Evolutionary conservation across 2,888 invertebrate genomes (phyloP).

Genomic region (Amblyteles armatorius): DNA sequence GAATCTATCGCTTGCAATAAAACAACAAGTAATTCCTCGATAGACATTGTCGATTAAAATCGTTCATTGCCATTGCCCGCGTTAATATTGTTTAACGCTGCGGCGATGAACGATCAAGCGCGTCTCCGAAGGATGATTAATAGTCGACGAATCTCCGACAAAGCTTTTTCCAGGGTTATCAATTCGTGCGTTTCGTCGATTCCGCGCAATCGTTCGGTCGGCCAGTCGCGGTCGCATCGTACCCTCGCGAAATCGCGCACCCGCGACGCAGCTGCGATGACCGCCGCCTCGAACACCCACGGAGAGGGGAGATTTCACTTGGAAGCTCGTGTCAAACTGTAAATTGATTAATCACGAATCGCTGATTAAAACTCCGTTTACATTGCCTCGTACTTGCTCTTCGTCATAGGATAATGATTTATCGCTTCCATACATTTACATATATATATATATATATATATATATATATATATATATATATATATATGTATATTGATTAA

Average conservation of each 20-base stretch:
- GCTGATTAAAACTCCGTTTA: slow-evolving; percentile 46
- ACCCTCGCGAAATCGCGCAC: slow-evolving; percentile 17
- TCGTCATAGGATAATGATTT: slow-evolving; percentile 50
- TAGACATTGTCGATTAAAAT: background rate
- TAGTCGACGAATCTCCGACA: slow-evolving; percentile 7
- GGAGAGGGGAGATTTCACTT: slow-evolving; percentile 23
- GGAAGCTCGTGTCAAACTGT: slow-evolving; percentile 22
- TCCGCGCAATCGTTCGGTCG: slow-evolving; percentile 34
- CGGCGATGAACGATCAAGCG: background rate
- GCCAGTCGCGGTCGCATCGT: slow-evolving; percentile 37
- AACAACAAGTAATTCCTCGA: background rate
- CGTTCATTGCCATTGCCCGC: background rate
- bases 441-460: background rate
- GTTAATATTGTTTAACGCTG: background rate
- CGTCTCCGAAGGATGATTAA: slow-evolving; percentile 1
- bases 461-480: background rate
- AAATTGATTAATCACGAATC: slow-evolving; percentile 56
- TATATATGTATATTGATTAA: slow-evolving; percentile 14
- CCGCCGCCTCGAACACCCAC: background rate
- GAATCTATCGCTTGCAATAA: too few species aligned
- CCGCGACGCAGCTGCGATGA: background rate
- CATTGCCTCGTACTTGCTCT: slow-evolving; percentile 31
- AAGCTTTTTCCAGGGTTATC: slow-evolving; percentile 36
- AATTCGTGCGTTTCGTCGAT: slow-evolving; percentile 15
- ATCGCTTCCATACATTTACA: slow-evolving; percentile 14